Evolutionary conservation across 2,797 vertebrate species (phyloP), one percentile per base, ranked within the genome.

Genomic region (Neosalanx taihuensis): DNA sequence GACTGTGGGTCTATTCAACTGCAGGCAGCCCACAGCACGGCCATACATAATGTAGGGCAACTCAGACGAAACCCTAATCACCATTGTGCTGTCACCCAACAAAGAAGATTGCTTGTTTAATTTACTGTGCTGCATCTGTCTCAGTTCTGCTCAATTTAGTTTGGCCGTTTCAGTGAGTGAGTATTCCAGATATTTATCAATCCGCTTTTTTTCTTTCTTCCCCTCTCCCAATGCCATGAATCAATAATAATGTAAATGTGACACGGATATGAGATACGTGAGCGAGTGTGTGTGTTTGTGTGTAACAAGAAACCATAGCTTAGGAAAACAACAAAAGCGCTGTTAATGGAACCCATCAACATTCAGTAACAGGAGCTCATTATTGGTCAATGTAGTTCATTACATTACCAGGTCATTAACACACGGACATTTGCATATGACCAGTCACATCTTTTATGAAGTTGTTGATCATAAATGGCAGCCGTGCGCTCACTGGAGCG

Each of bases 111-210:
- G 89, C 88, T 88, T 87, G 88, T 92, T 92, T 92, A 91, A 93
- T 94, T 93, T 92, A 93, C 90, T 85, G 86, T 76, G 26, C 79
- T 74, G 81, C 91, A 91, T 92, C 90, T 86, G 90, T 93, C 90
- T 92, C 89, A 88, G 89, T 91, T 91, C 90, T 87, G 89, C 85
- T 87, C 89, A 92, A 92, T 93, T 93, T 91, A 85, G 84, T 86
- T 89, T 81, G 75, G 77, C 86, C 77, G 85, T 89, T 89, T 86
- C 86, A 84, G 69, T 72, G 84, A 84, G 81, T 73, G 81, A 84
- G 76, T 81, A 82, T 82, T 80, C 71, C 76, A 83, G 80, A 84
- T 87, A 90, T 91, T 87, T 89, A 89, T 92, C 85, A 87, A 89
- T 88, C 88, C 69, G 81, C 70, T 85, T 86, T 87, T 88, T n/a